Conservation (phyloP, 2,797 vertebrate genomes). For the Petrocephalus schoutedeni region DNA sequence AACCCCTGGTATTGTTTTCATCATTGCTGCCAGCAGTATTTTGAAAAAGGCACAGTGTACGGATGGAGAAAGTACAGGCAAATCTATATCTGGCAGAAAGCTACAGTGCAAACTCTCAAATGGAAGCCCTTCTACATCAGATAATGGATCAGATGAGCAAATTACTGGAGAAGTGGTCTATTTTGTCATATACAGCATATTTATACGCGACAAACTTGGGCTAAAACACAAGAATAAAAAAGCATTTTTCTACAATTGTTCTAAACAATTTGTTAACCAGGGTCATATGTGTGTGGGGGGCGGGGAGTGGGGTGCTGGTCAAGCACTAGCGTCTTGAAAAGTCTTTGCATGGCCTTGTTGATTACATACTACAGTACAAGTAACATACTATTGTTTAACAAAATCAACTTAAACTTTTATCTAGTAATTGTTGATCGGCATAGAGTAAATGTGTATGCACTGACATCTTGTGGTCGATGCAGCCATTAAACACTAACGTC, state of each 20-base stretch:
- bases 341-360: neutral
- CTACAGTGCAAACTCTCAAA: neutral
- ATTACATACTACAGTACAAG: neutral
- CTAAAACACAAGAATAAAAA: neutral
- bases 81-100: neutral
- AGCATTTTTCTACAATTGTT: neutral
- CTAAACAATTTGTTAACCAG: neutral
- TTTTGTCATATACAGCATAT: neutral
- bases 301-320: neutral
- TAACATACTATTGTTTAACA: neutral
- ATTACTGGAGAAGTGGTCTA: neutral
- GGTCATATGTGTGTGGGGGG: neutral
- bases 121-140: neutral
- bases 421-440: neutral
- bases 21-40: neutral
- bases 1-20: conserved; percentile 6
- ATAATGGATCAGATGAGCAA: neutral
- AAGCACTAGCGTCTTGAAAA: neutral
- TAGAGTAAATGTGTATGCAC: neutral
- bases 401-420: neutral
- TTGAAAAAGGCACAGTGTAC: neutral
- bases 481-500: neutral
- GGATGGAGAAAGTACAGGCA: neutral
- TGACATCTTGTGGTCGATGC: conserved; percentile 10
- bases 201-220: neutral